Evolutionary conservation across 53 echinoderm and acorn worm genomes (phyloP), one percentile per base, ranked within the genome.

Genomic region (Luidia sarsii): DNA sequence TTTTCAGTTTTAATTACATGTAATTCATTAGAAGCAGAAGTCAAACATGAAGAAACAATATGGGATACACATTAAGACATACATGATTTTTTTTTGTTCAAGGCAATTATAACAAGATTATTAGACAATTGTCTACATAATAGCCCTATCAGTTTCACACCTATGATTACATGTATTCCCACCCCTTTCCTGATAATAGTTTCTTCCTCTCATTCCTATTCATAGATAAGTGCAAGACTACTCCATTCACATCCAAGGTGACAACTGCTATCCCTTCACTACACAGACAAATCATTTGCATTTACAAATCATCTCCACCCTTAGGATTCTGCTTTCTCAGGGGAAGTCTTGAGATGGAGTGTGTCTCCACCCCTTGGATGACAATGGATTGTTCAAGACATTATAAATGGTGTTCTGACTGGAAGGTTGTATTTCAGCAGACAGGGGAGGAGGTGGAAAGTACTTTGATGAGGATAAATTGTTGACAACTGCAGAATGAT

Each of bases 121-220:
- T n/a, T n/a, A n/a, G n/a, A n/a, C n/a, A n/a, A n/a, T n/a, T n/a
- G n/a, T n/a, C n/a, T n/a, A n/a, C n/a, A n/a, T n/a, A n/a, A n/a
- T n/a, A n/a, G n/a, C n/a, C n/a, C n/a, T n/a, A n/a, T n/a, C n/a
- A n/a, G n/a, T n/a, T n/a, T n/a, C n/a, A n/a, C n/a, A n/a, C n/a
- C n/a, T n/a, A n/a, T n/a, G n/a, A n/a, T n/a, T n/a, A n/a, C n/a
- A n/a, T n/a, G n/a, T n/a, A n/a, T n/a, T n/a, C n/a, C n/a, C 48
- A 13, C 29, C 22, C 70, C 70, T 45, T 50, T 50, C 29, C 19
- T 20, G 7, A 2, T 11, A 28, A 33, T 70, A 51, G 70, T 29
- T 19, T 31, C 51, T 70, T 36, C 70, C 33, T 50, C 25, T 68
- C 68, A 68, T 48, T 57, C 19, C 59, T 57, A 57, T 34, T 70